Conservation (phyloP, 1,140 invertebrate species). For the Cotesia vestalis region DNA sequence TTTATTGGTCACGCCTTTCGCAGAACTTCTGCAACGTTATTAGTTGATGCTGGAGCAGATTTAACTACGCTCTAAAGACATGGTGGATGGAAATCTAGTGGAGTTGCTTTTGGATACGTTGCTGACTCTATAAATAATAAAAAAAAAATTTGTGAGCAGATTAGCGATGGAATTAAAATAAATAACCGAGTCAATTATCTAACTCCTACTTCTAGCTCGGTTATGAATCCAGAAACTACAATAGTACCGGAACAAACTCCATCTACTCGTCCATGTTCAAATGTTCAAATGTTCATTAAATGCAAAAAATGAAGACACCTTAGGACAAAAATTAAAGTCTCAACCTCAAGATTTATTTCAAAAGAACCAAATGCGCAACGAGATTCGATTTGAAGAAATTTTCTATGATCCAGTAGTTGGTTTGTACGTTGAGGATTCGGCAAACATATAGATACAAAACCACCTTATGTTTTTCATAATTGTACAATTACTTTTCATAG, state of each 20-base stretch:
- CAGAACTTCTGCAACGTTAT: conserved; percentile 39
- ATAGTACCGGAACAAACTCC: not conserved
- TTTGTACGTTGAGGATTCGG: not conserved
- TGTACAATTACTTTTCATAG: not conserved
- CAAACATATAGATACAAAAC: not conserved
- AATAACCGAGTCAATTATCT: not conserved
- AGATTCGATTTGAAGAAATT: not conserved
- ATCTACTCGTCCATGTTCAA: not conserved
- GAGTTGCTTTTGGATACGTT: conserved; percentile 1
- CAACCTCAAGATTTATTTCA: not conserved
- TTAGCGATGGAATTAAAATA: not conserved
- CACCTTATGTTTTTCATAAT: not conserved
- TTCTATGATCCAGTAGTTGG: not conserved
- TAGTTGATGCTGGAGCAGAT: no score
- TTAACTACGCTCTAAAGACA: conserved; percentile 3
- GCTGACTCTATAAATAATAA: conserved; percentile 7
- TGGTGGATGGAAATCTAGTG: conserved; percentile 8
- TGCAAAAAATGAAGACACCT: no score
- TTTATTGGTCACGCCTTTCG: conserved; percentile 43
- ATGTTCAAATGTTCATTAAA: not conserved
- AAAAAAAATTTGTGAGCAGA: conserved; percentile 5
- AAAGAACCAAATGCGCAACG: not conserved
- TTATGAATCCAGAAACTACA: not conserved
- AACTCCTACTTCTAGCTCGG: not conserved
- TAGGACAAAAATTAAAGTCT: no score